Evolutionary conservation across 2,113 vertebrate genomes (phyloP).

Genomic region (Scomber scombrus): DNA sequence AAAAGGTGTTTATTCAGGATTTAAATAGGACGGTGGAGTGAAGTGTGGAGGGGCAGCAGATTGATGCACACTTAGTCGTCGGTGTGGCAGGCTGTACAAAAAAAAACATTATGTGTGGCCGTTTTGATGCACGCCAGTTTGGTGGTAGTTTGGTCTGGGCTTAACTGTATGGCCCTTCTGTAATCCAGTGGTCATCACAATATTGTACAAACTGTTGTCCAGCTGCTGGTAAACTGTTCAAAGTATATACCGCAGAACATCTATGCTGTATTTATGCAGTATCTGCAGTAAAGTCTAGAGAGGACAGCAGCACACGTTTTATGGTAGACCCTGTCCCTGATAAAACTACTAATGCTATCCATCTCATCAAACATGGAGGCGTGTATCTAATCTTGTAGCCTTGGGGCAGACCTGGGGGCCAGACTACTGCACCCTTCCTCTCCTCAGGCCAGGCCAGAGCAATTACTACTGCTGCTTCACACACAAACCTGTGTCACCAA

Average conservation of each 20-base stretch:
- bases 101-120: too few relatives aligned
- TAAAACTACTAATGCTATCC: conserved; percentile 52
- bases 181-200: conserved; percentile 52
- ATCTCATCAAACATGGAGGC: conserved; percentile 65
- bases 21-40: too few relatives aligned
- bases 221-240: not conserved
- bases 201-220: not conserved
- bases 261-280: not conserved
- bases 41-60: too few relatives aligned
- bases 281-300: not conserved
- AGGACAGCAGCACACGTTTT: conserved; percentile 23
- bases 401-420: conserved; percentile 65
- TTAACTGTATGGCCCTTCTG: not conserved
- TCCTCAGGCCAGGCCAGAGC: conserved; percentile 63
- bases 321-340: conserved; percentile 40
- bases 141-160: too few relatives aligned
- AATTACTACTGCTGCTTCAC: conserved; percentile 73
- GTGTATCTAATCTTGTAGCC: conserved; percentile 52
- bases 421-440: conserved; percentile 54
- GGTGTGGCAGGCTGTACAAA: too few relatives aligned
- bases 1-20: too few relatives aligned
- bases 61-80: too few relatives aligned
- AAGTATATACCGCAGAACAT: not conserved
- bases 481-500: conserved; percentile 69
- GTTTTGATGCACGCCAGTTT: too few relatives aligned